Conservation (phyloP, 2,797 vertebrate species). For the Alfaro cultratus region DNA sequence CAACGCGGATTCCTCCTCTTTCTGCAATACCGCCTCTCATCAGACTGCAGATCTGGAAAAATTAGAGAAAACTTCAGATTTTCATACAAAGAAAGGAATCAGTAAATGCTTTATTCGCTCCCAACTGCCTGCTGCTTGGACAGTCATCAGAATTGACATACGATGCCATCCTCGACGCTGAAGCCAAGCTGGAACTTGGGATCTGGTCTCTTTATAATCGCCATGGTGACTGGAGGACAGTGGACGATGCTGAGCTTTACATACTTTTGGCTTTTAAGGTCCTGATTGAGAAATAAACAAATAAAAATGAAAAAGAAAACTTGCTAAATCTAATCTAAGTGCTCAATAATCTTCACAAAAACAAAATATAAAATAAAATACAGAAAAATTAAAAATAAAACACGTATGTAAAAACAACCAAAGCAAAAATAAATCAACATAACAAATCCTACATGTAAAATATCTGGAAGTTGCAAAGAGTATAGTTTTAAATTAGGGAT, state of each 20-base stretch:
- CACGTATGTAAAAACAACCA: neutral
- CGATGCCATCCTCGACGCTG: constrained; percentile 95
- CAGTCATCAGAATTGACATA: constrained; percentile 70
- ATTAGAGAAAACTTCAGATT: neutral
- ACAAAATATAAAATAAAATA: neutral
- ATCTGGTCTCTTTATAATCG: constrained; percentile 90
- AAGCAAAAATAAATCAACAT: no score
- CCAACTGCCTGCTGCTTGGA: neutral
- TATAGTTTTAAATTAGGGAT: neutral
- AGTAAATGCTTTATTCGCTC: neutral
- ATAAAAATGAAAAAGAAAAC: neutral
- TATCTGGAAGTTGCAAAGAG: neutral
- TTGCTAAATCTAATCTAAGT: neutral
- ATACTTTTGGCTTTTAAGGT: constrained; percentile 87
- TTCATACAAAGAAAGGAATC: neutral
- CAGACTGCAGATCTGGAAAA: constrained; percentile 93
- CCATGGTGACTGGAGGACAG: constrained; percentile 95
- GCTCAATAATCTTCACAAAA: neutral
- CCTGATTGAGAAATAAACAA: constrained; percentile 72
- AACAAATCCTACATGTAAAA: neutral
- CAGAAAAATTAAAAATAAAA: neutral
- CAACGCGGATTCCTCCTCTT: constrained; percentile 92
- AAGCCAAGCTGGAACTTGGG: constrained; percentile 93
- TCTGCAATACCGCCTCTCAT: constrained; percentile 96
- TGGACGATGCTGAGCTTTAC: constrained; percentile 92